Base-by-base conservation (phyloP, 1,140 invertebrate genomes). In the Panagrolaimus sp. region DNA sequence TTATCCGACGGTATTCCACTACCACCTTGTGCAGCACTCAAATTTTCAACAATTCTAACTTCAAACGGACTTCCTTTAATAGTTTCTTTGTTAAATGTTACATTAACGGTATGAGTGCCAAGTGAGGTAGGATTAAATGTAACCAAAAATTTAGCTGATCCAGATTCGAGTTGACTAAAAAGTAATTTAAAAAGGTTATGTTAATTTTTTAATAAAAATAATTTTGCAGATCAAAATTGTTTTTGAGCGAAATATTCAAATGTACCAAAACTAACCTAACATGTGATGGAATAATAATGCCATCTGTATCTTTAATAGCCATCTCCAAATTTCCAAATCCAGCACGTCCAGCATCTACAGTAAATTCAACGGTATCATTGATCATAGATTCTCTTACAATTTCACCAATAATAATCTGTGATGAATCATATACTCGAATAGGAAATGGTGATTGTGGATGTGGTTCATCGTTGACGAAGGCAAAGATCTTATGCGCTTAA, bases 291-390 rank as follows among this genome's bases (percentile, higher is more conserved):
- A 82, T 82, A 31, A 82, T 81, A 27, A 74, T 69, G n/a, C 74
- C 69, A 38, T 77, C 72, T 31, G 67, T 25, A 14, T 64, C 81
- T 62, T 79, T 81, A 38, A 87, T 84, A 5, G 82, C 77, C 62
- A 86, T 84, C 73, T 86, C 85, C 62, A 86, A 72, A 64, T 83
- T 84, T 46, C 86, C 86, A 65, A 85, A 85, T 38, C 31, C 86
- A 63, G 86, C 85, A 31, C 77, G 71, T 14, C 82, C 82, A 7
- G 84, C 84, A 74, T 87, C 84, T 27, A 86, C 85, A 23, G 80
- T 82, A 67, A 82, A 82, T 67, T 82, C 80, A 9, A 82, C 80
- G 1, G 80, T 82, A 47, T 82, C 80, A 65, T 83, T 83, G 67
- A 81, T 61, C 44, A 79, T 48, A 48, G 75, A 79, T 68, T 83